A percentile compares a stretch with the other conserved stretches of the same genome.
These are phyloP conservation scores for Drosophila gunungcola DNA, from an alignment of 1,140 invertebrate species.

Conservation along the genomic window DNA sequence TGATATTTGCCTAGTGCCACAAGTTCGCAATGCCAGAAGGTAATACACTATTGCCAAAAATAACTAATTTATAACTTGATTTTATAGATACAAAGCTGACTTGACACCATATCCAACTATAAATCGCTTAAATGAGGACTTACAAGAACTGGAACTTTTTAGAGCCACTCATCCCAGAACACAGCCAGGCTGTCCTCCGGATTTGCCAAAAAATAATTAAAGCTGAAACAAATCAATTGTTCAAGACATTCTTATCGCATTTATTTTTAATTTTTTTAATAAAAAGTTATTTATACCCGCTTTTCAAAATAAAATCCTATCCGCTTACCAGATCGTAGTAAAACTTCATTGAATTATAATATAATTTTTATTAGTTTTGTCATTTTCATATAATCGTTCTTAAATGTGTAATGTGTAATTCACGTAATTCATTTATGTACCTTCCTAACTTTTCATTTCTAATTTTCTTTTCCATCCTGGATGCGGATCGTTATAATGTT, in stretches of 20 bases:
- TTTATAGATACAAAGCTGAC: slow-evolving; percentile 93
- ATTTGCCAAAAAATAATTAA: slow-evolving; percentile 87
- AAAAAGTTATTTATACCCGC: background rate
- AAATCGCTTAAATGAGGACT: slow-evolving; percentile 91
- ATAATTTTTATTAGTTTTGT: slow-evolving; percentile 80
- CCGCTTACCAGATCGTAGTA: background rate
- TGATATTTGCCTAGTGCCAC: slow-evolving; percentile 97
- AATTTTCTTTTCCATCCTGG: slow-evolving; percentile 68
- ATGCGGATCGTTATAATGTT: slow-evolving; percentile 58
- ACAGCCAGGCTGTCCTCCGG: slow-evolving; percentile 95
- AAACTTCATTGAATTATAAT: slow-evolving; percentile 61
- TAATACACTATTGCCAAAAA: slow-evolving; percentile 54
- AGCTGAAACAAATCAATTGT: background rate
- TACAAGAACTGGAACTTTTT: slow-evolving; percentile 93
- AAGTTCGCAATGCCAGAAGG: slow-evolving; percentile 95
- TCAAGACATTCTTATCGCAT: slow-evolving; percentile 8
- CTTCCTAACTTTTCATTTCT: slow-evolving; percentile 64
- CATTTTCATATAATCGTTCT: slow-evolving; percentile 79
- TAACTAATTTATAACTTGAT: background rate
- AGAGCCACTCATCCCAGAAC: slow-evolving; percentile 92
- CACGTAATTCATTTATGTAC: slow-evolving; percentile 70
- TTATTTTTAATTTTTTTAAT: background rate
- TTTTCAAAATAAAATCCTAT: too few species aligned
- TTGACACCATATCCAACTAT: slow-evolving; percentile 95
- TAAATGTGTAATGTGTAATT: slow-evolving; percentile 75